phyloP scores from a whole-genome alignment of 2,888 invertebrate genomes.

The Caenorhabditis japonica region DNA sequence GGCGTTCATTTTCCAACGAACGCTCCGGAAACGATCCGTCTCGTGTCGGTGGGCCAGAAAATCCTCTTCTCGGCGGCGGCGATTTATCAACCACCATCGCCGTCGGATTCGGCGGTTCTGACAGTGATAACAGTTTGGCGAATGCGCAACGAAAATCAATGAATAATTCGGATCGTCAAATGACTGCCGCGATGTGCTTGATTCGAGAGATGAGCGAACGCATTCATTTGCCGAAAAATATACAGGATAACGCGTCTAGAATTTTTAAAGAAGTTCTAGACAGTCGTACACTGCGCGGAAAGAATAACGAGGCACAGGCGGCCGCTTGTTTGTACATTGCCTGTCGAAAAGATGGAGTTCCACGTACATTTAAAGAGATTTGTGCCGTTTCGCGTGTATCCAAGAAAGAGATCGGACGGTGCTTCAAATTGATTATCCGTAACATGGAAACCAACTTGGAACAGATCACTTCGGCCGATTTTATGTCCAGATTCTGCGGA shows the following conservation, averaged over 20 bases:
- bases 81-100: constrained; percentile 96
- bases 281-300: constrained; percentile 74
- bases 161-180: constrained; percentile 93
- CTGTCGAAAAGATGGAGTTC: constrained; percentile 97
- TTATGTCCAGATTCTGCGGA: constrained; percentile 92
- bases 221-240: constrained; percentile 95
- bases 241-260: constrained; percentile 95
- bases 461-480: constrained; percentile 96
- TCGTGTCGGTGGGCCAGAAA: constrained; percentile 99
- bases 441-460: constrained; percentile 96
- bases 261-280: constrained; percentile 88
- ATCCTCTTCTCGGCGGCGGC: constrained; percentile 92
- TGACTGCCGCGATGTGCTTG: constrained; percentile 95
- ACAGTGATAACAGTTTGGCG: constrained; percentile 75
- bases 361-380: constrained; percentile 97
- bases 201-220: constrained; percentile 98
- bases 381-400: constrained; percentile 95
- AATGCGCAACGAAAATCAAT: constrained; percentile 79
- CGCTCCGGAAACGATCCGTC: constrained; percentile 91
- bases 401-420: constrained; percentile 96
- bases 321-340: constrained; percentile 99
- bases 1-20: constrained; percentile 99
- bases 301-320: constrained; percentile 82
- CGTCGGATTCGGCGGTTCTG: constrained; percentile 74
- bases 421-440: constrained; percentile 95